These are phyloP conservation scores for Eupithecia subumbrata DNA, from an alignment of 2,888 invertebrate species.

Conservation along the genomic window DNA sequence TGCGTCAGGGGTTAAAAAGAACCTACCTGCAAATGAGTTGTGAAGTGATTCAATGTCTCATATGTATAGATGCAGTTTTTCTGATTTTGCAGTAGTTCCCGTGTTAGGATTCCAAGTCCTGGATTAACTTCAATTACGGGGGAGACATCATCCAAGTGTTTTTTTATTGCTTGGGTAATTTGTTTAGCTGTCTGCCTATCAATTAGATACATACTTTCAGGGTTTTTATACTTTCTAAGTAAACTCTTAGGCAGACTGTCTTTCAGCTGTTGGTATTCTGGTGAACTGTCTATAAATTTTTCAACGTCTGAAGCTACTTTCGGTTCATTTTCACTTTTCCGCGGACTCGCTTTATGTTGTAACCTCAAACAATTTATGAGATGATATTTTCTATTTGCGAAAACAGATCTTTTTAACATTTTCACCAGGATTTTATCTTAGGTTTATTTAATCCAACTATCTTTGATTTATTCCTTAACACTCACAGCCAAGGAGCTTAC, in stretches of 20 bases:
- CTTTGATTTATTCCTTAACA: too few species aligned
- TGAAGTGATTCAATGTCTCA: constrained; percentile 83
- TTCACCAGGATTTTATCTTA: constrained; percentile 16
- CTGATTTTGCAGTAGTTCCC: constrained; percentile 81
- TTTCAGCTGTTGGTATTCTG: constrained; percentile 62
- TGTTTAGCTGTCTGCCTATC: constrained; percentile 69
- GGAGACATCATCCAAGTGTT: constrained; percentile 57
- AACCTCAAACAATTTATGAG: constrained; percentile 52
- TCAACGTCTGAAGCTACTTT: constrained; percentile 67
- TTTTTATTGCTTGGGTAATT: constrained; percentile 65
- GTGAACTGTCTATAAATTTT: constrained; percentile 63
- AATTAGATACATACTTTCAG: constrained; percentile 74
- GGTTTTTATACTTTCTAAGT: constrained; percentile 69
- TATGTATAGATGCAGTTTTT: constrained; percentile 83
- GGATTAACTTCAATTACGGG: constrained; percentile 88
- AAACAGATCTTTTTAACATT: constrained; percentile 42
- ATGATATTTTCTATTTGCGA: constrained; percentile 27
- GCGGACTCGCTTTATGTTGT: constrained; percentile 58
- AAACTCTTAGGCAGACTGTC: constrained; percentile 67
- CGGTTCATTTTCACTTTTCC: constrained; percentile 55
- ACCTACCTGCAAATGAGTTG: constrained; percentile 70
- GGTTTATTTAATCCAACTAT: too few species aligned
- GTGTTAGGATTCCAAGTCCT: constrained; percentile 86
- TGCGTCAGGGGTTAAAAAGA: too few species aligned
- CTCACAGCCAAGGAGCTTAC: too few species aligned